Evolutionary conservation across 2,797 vertebrate genomes (phyloP), one percentile per base, ranked within the genome.

Genomic region (Phoeniculus purpureus): DNA sequence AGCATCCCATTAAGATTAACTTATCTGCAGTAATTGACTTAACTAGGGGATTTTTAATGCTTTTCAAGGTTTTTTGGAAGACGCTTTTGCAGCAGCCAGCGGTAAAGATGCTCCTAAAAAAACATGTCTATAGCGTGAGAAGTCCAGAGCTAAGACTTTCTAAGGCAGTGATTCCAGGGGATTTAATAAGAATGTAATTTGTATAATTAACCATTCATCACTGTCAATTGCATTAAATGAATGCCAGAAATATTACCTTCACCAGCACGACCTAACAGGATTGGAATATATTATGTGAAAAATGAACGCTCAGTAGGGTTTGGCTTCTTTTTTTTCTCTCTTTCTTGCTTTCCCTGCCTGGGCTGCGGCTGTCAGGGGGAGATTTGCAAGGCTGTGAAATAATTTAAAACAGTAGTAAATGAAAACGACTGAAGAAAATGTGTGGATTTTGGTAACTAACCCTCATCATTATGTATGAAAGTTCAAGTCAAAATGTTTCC

Each of bases 191-290:
- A 97, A 97, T 96, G 97, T 98, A 98, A 98, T 98, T 98, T 97
- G 97, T 97, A 97, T 98, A 98, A 98, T 98, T 98, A 98, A 97
- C 96, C 97, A 97, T 98, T 98, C 97, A 98, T 98, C 98, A 98
- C 97, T 97, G 97, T 98, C 97, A 97, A 92, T 97, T 97, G 97
- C 97, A 97, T 97, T 98, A 98, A 98, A 97, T 96, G 97, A 98
- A 98, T 97, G 97, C 97, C 97, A 98, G 96, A 98, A 97, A 97
- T 97, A 98, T 97, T 98, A 97, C 97, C 97, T 98, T 96, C 96
- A 95, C 96, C 96, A 96, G 96, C 94, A 90, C 51, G 74, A 96
- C 95, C 95, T 97, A 97, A 97, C 97, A 97, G 97, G 97, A 97
- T 97, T 97, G 97, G 97, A 97, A 98, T 98, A 97, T 91, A 97